Base-by-base conservation (phyloP, 1,140 invertebrate species). In the Lucilia sericata region DNA sequence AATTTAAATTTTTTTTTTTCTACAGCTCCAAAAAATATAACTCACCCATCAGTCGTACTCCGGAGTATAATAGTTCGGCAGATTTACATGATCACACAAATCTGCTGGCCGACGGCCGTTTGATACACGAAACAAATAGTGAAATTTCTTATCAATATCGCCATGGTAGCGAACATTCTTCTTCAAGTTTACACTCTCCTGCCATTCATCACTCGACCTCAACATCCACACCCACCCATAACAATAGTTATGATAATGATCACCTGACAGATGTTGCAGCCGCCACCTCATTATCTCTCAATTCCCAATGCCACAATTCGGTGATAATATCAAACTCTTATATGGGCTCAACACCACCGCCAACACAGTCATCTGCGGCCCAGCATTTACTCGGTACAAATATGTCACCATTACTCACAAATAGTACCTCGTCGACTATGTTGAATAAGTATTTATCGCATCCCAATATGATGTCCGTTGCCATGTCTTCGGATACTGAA, bases 401-500 rank as follows among this genome's bases (percentile, higher is more conserved):
- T 83, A 86, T 90, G 82, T 86, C 88, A 5, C 42, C 47, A 30
- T 36, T 91, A 49, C 82, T 91, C 55, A 86, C 86, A 0, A 86
- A 87, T 17, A 87, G 88, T 65, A 49, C 76, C 76, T 80, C 76
- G 0, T 85, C 84, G 13, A 87, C 88, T 12, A 86, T 90, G 82
- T 85, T 91, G 8, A 88, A 89, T 60, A 90, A 91, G 85, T 91
- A 91, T 86, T 85, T 91, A 8, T 87, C 88, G 13, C 90, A 91
- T 88, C 87, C 90, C 19, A 88, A 88, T 75, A 85, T 88, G 9
- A 65, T 88, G 3, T 19, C 89, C 82, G 84, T 87, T n/a, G 76
- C 84, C 60, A 85, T 87, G 76, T 82, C 84, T 13, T 82, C 84
- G 30, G 85, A 84, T 5, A 85, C 78, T 76, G 88, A 86, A 30